Conservation (phyloP, 64 coral and sea anemone species). For the Actinia tenebrosa region DNA sequence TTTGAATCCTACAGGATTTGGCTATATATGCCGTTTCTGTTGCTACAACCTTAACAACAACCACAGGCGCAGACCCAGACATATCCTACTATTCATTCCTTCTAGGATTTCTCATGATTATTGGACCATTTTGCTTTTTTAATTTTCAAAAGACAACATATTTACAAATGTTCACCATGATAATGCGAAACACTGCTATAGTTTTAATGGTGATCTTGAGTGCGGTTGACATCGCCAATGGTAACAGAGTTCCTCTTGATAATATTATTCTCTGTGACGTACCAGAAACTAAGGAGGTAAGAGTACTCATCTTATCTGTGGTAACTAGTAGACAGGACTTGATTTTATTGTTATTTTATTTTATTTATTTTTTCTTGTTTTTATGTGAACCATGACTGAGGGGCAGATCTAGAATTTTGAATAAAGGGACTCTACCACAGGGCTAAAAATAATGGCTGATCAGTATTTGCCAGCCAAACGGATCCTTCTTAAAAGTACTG, state of each 20-base stretch:
- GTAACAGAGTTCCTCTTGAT: constrained; percentile 54
- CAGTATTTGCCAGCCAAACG: too few species aligned
- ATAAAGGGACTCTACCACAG: too few species aligned
- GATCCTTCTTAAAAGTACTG: too few species aligned
- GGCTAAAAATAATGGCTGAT: too few species aligned
- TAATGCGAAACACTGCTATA: constrained; percentile 87
- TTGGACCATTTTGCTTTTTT: constrained; percentile 90
- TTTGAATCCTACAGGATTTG: constrained; percentile 54
- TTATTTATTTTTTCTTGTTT: too few species aligned
- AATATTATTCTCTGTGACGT: constrained; percentile 62
- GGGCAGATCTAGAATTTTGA: too few species aligned
- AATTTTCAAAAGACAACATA: constrained; percentile 86
- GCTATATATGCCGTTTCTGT: constrained; percentile 92
- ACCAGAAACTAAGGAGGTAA: constrained; percentile 72
- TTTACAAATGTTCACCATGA: constrained; percentile 81
- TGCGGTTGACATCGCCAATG: constrained; percentile 60
- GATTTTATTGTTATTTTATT: too few species aligned
- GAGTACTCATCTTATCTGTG: neutral
- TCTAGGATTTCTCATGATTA: constrained; percentile 66
- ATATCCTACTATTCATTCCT: constrained; percentile 85
- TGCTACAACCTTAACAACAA: constrained; percentile 62
- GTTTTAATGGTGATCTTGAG: constrained; percentile 63
- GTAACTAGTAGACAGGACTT: neutral
- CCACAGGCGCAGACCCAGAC: constrained; percentile 45
- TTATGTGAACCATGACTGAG: too few species aligned